These are phyloP conservation scores for Channa maculata DNA, from an alignment of 2,113 vertebrate species.

Conservation along the genomic window DNA sequence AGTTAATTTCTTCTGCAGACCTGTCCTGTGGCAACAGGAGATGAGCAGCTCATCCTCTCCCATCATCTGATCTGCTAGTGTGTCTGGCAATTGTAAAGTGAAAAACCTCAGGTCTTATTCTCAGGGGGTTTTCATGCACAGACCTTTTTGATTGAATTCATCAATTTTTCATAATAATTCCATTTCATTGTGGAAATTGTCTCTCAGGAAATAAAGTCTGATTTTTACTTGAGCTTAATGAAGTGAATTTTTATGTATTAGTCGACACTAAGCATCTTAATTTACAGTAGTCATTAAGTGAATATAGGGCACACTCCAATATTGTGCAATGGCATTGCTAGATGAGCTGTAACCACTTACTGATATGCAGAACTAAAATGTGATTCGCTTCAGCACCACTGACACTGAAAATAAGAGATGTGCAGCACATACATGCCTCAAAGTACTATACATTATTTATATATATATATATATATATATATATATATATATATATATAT, in stretches of 20 bases:
- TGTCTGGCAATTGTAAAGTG: constrained; percentile 2
- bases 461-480: no score
- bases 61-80: constrained; percentile 41
- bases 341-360: constrained; percentile 38
- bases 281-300: neutral
- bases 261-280: constrained; percentile 32
- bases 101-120: neutral
- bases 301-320: neutral
- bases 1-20: constrained; percentile 7
- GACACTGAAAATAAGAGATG: constrained; percentile 1
- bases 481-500: no score
- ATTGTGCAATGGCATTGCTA: constrained; percentile 18
- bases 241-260: constrained; percentile 36
- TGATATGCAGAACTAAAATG: constrained; percentile 19
- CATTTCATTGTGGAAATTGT: constrained; percentile 2
- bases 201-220: constrained; percentile 30
- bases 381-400: constrained; percentile 23
- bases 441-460: no score
- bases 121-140: neutral
- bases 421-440: neutral
- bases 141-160: constrained; percentile 42
- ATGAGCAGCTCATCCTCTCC: constrained; percentile 18
- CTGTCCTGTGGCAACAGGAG: constrained; percentile 27
- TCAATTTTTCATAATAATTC: constrained; percentile 4
- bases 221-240: constrained; percentile 44